Percentiles rank a stretch among this genome's conserved stretches.
Conservation (phyloP, 2,888 invertebrate species). For the Sceliomorpha sp. region DNA sequence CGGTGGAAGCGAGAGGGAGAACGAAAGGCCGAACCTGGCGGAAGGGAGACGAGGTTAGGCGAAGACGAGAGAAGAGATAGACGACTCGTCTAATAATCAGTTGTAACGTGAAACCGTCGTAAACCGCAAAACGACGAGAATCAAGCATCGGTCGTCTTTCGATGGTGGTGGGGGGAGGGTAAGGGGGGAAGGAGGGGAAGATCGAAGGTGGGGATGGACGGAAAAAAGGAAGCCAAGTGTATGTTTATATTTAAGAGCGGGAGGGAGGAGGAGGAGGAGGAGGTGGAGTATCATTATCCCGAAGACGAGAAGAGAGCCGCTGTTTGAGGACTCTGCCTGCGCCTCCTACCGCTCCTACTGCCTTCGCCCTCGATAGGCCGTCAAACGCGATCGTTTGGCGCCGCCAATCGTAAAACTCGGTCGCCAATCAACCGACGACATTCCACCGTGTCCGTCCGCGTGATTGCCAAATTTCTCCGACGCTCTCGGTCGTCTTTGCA, state of each 20-base stretch:
- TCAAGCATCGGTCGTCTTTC: slow-evolving; percentile 26
- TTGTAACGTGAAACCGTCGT: slow-evolving; percentile 78
- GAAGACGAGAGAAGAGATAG: slow-evolving; percentile 44
- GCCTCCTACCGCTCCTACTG: too few species aligned
- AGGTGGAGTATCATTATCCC: slow-evolving; percentile 50
- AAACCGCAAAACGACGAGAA: slow-evolving; percentile 52
- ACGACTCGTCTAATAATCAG: slow-evolving; percentile 76
- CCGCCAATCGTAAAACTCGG: slow-evolving; percentile 71
- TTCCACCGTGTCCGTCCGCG: slow-evolving; percentile 40
- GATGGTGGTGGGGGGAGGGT: slow-evolving; percentile 12
- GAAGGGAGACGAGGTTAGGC: too few species aligned
- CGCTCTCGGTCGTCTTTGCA: too few species aligned
- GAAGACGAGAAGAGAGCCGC: slow-evolving; percentile 20
- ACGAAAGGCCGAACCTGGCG: too few species aligned
- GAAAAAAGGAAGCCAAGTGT: slow-evolving; percentile 47
- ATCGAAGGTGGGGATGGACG: too few species aligned
- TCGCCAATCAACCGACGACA: slow-evolving; percentile 63
- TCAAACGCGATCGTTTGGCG: slow-evolving; percentile 70
- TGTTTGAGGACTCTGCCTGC: too few species aligned
- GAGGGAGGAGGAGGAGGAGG: slow-evolving; percentile 16
- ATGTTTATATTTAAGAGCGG: slow-evolving; percentile 56
- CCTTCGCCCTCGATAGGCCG: slow-evolving; percentile 47
- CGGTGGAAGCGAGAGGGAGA: slow-evolving; percentile 52
- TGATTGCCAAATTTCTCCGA: slow-evolving; percentile 38
- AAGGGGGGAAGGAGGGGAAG: too few species aligned